These are phyloP conservation scores for Pelusios castaneus DNA, from an alignment of 2,113 vertebrate species.

Conservation along the genomic window DNA sequence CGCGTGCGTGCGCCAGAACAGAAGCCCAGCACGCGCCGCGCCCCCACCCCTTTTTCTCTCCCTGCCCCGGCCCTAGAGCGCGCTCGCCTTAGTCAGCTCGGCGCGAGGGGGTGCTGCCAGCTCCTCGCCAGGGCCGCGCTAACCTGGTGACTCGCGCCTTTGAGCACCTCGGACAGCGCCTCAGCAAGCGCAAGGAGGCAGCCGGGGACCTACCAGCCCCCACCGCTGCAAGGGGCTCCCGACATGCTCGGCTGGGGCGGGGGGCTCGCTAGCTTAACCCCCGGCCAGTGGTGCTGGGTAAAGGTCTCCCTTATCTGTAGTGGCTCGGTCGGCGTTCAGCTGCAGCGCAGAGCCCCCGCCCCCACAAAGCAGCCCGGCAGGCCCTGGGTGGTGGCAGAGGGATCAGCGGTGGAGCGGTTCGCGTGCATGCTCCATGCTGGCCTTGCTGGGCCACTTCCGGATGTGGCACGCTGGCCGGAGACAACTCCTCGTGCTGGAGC, in stretches of 20 bases:
- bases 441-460: too few relatives aligned
- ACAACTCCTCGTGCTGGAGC: neutral
- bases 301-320: neutral
- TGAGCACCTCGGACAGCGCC: slow-evolving; percentile 82
- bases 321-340: neutral
- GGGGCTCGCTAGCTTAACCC: neutral
- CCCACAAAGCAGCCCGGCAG: neutral
- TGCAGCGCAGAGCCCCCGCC: neutral
- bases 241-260: too few relatives aligned
- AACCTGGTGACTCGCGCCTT: slow-evolving; percentile 15
- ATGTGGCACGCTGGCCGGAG: neutral
- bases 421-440: neutral
- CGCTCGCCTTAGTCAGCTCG: neutral
- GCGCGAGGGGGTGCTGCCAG: neutral
- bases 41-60: neutral
- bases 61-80: neutral
- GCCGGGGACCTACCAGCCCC: neutral
- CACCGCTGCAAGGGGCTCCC: neutral
- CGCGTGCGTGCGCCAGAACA: slow-evolving; percentile 73
- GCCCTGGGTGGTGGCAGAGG: neutral
- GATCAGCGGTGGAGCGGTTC: too few relatives aligned
- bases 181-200: neutral
- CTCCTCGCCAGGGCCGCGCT: neutral
- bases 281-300: neutral
- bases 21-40: neutral